Conservation (phyloP, 2,113 vertebrate genomes). For the Chiloscyllium plagiosum region DNA sequence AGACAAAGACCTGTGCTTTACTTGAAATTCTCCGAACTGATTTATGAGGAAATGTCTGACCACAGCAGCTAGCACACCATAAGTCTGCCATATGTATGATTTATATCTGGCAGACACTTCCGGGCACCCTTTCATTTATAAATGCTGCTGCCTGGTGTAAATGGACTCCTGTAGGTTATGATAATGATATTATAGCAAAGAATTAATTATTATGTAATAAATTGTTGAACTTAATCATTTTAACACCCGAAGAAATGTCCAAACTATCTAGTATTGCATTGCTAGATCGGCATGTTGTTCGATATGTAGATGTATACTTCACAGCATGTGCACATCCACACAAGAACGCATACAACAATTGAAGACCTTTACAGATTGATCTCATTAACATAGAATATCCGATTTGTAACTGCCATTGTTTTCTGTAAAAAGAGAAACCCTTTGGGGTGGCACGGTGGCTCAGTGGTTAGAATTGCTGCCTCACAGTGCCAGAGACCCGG, state of each 20-base stretch:
- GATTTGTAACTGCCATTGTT: not conserved
- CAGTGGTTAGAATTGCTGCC: too few species aligned
- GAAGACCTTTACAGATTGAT: not conserved
- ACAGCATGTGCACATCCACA: not conserved
- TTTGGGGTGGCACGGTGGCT: too few species aligned
- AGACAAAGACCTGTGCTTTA: constrained; percentile 34
- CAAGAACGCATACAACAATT: not conserved
- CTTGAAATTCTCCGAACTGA: constrained; percentile 23
- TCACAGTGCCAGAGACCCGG: too few species aligned
- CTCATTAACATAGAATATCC: not conserved
- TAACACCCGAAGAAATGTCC: not conserved
- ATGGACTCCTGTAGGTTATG: not conserved
- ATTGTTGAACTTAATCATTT: constrained; percentile 1
- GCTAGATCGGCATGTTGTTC: not conserved
- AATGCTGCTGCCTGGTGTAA: not conserved
- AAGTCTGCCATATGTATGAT: constrained; percentile 34
- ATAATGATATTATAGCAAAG: not conserved
- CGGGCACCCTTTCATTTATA: constrained; percentile 10
- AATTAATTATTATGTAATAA: constrained; percentile 31
- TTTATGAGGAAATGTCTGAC: constrained; percentile 32
- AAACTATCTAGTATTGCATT: not conserved
- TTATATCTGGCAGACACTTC: constrained; percentile 14
- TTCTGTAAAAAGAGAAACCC: not conserved
- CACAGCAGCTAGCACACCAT: constrained; percentile 30
- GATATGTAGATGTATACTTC: not conserved